Conservation (phyloP, 2,797 vertebrate genomes). For the Channallabes apus region DNA sequence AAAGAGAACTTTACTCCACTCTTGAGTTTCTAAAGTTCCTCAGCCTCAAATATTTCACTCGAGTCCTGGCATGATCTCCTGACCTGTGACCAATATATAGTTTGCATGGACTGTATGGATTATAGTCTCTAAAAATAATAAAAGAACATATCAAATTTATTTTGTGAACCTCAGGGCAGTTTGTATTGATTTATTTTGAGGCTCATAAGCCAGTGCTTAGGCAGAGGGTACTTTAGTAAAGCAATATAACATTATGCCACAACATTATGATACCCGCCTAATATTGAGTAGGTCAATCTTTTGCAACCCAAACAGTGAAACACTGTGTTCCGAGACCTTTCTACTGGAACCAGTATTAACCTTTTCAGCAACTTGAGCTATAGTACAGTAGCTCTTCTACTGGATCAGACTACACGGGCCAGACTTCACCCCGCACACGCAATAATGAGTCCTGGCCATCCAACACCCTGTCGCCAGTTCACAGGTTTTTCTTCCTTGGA, state of each 20-base stretch:
- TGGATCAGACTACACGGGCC: too few relatives aligned
- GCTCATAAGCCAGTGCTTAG: neutral
- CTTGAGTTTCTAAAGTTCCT: neutral
- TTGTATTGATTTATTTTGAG: neutral
- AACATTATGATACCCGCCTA: too few relatives aligned
- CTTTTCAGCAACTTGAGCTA: too few relatives aligned
- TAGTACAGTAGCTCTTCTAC: too few relatives aligned
- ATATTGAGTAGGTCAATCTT: too few relatives aligned
- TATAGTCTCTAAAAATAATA: neutral
- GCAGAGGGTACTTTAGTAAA: neutral
- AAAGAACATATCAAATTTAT: neutral
- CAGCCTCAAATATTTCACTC: neutral
- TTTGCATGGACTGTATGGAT: neutral
- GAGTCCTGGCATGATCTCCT: neutral
- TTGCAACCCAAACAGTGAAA: too few relatives aligned
- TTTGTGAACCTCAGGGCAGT: neutral
- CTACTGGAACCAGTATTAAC: too few relatives aligned
- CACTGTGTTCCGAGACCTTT: too few relatives aligned
- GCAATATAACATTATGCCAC: neutral
- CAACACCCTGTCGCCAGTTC: too few relatives aligned
- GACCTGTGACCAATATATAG: neutral
- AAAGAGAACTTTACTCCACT: neutral
- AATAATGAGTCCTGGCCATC: too few relatives aligned
- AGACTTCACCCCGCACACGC: too few relatives aligned
- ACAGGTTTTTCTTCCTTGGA: too few relatives aligned